Conservation (phyloP, 2,113 vertebrate species). For the Anseranas semipalmata region DNA sequence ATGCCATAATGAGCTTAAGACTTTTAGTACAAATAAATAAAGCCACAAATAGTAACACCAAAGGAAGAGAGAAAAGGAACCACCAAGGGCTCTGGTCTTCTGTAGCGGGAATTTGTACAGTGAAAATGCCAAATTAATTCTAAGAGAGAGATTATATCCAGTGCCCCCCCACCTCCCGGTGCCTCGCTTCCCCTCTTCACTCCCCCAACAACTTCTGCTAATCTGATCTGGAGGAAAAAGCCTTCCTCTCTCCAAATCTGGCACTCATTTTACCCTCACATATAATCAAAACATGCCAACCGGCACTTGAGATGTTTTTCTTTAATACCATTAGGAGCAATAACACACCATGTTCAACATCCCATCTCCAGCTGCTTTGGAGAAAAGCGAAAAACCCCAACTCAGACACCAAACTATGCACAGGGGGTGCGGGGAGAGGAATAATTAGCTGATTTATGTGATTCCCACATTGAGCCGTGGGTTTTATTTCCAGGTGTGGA, state of each 20-base stretch:
- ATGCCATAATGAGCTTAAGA: conserved; percentile 29
- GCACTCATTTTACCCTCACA: conserved; percentile 49
- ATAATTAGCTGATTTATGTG: conserved; percentile 36
- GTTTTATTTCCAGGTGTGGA: not conserved
- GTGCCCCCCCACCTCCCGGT: accelerated
- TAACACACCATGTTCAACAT: conserved; percentile 62
- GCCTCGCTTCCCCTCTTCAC: not conserved
- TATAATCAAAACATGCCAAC: conserved; percentile 55
- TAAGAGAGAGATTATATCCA: not conserved
- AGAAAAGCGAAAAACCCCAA: conserved; percentile 45
- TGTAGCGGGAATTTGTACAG: not conserved
- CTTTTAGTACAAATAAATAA: conserved; percentile 63
- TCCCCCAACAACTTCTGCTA: not conserved
- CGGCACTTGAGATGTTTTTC: conserved; percentile 50
- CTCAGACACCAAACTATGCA: conserved; percentile 16
- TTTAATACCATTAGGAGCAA: conserved; percentile 64
- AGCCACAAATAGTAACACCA: conserved; percentile 61
- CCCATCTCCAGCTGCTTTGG: conserved; percentile 62
- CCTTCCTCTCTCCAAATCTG: conserved; percentile 20
- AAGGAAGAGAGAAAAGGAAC: conserved; percentile 30
- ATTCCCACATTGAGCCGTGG: not conserved
- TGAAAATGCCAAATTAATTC: conserved; percentile 27
- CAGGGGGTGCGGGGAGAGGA: not conserved
- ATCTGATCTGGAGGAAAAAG: conserved; percentile 17
- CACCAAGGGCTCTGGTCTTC: conserved; percentile 24